These are phyloP conservation scores for Drosophila nasuta DNA, from an alignment of 1,140 invertebrate genomes.

Conservation along the genomic window DNA sequence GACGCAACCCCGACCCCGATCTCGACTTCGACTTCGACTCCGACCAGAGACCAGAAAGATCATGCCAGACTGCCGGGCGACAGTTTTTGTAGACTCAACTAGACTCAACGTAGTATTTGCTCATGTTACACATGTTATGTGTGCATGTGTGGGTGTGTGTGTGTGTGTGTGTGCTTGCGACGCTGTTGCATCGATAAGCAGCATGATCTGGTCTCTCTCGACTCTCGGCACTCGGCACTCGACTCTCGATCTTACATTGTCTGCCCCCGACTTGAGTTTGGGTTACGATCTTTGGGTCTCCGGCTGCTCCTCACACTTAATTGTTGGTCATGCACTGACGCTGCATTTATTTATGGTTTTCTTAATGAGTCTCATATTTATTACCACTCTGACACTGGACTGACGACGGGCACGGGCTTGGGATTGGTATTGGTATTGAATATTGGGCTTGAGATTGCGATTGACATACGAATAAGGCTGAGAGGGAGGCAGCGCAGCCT, in stretches of 20 bases:
- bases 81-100: slow-evolving; percentile 55
- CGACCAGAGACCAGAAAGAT: slow-evolving; percentile 7
- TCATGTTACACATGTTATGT: slow-evolving; percentile 65
- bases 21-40: slow-evolving; percentile 5
- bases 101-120: slow-evolving; percentile 61
- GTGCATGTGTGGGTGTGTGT: background rate
- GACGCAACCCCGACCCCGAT: background rate
- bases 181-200: slow-evolving; percentile 33
- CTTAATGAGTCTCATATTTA: slow-evolving; percentile 84
- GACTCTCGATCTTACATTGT: slow-evolving; percentile 48
- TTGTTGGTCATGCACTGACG: slow-evolving; percentile 80
- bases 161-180: background rate
- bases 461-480: slow-evolving; percentile 4
- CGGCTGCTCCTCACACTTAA: slow-evolving; percentile 74
- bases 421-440: background rate
- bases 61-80: slow-evolving; percentile 73
- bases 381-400: slow-evolving; percentile 64
- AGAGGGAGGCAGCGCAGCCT: background rate
- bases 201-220: slow-evolving; percentile 35
- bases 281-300: slow-evolving; percentile 43
- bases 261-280: slow-evolving; percentile 7
- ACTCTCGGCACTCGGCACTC: background rate
- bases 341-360: slow-evolving; percentile 83
- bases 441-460: slow-evolving; percentile 14
- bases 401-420: slow-evolving; percentile 55